Percentiles rank a stretch among this genome's conserved stretches.
These are phyloP conservation scores for Stegostoma tigrinum DNA, from an alignment of 2,113 vertebrate genomes.

Conservation along the genomic window DNA sequence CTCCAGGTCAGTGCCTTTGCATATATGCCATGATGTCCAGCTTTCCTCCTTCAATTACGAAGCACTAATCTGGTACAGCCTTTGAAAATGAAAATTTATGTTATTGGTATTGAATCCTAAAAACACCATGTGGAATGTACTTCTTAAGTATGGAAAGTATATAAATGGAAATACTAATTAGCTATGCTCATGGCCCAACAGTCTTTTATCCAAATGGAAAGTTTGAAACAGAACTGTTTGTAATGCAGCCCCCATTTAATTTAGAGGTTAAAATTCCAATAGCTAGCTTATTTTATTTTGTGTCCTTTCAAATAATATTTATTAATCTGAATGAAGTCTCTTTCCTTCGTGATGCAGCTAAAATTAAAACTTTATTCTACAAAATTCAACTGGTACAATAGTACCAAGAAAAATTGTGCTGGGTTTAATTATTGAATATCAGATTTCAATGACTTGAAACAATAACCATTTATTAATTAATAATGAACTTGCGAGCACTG, in stretches of 20 bases:
- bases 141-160: not conserved
- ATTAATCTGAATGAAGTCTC: not conserved
- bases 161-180: too few species aligned
- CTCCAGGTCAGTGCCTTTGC: conserved; percentile 61
- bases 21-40: not conserved
- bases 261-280: not conserved
- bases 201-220: too few species aligned
- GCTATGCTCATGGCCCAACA: too few species aligned
- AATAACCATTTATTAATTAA: not conserved
- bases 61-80: not conserved
- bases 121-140: not conserved
- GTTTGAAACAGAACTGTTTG: not conserved
- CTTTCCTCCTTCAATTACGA: not conserved
- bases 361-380: not conserved
- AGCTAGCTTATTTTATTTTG: not conserved
- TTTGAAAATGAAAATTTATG: too few species aligned
- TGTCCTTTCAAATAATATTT: not conserved
- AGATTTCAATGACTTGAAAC: not conserved
- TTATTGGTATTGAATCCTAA: not conserved
- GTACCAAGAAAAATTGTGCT: not conserved
- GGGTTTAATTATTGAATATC: not conserved
- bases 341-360: not conserved
- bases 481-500: not conserved
- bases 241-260: not conserved
- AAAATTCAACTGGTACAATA: not conserved